Evolutionary conservation across 2,888 invertebrate genomes (phyloP), one percentile per base, ranked within the genome.

Genomic region (Philopedon plagiatum): DNA sequence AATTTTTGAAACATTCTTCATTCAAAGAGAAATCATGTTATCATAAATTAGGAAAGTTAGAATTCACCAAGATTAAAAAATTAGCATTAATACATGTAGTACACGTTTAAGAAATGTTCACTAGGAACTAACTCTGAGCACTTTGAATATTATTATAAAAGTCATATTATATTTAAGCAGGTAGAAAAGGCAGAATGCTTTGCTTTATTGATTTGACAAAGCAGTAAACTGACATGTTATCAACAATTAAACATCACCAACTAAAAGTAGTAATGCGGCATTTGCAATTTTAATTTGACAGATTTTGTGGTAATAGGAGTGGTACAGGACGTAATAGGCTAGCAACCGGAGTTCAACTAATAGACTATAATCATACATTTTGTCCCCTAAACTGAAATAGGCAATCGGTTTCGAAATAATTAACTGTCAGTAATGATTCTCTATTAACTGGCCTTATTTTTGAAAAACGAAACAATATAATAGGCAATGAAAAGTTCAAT

Each of bases 341-440:
- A 54, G 18, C 29, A 54, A 54, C 51, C 29, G 18, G 5, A 54
- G 8, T 7, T 29, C 1, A 9, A 9, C 15, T 49, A 49, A 49
- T 49, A n/a, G 13, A 21, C 49, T 13, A 49, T 49, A 49, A 46
- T 49, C 2, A 49, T 49, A 49, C 49, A 26, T 26, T 26, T 49
- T 49, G 26, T 9, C 26, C 18, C 18, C 15, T 29, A 54, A 29
- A 54, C 15, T 15, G 29, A 29, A 29, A 54, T 54, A 18, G 7
- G 7, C 13, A 29, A 29, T 29, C 18, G 15, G 9, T 29, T 54
- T 29, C 9, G 1, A 26, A 15, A 8, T 54, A 54, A 29, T 54
- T 15, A 29, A 54, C 46, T 21, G 46, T 21, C 21, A 19, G n/a
- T n/a, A 21, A 46, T 23, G 8, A 23, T 21, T 46, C 7, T 5